A percentile compares a stretch with the other conserved stretches of the same genome.
Evolutionary conservation across 1,140 invertebrate genomes (phyloP).

Genomic region (Leucophenga varia): DNA sequence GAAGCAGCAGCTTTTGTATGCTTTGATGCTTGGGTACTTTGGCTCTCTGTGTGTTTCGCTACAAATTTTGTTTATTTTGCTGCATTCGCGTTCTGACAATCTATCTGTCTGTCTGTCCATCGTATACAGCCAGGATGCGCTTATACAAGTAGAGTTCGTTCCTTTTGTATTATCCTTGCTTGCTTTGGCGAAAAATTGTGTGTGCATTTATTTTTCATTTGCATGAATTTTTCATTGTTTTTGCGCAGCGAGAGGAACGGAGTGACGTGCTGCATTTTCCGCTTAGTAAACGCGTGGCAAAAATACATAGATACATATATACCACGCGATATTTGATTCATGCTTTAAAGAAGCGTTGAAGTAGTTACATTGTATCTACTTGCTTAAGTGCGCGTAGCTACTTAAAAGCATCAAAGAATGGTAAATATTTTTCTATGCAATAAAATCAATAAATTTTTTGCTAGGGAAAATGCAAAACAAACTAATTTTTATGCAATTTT

Average conservation of each 20-base stretch:
- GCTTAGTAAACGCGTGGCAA: slow-evolving; percentile 44
- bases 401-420: slow-evolving; percentile 17
- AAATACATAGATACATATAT: too few species aligned
- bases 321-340: slow-evolving; percentile 50
- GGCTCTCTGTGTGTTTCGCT: too few species aligned
- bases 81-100: not conserved
- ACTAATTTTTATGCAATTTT: slow-evolving; percentile 45
- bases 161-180: too few species aligned
- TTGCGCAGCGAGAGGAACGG: slow-evolving; percentile 20
- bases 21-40: too few species aligned
- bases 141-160: too few species aligned
- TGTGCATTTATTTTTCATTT: slow-evolving; percentile 56
- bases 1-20: too few species aligned
- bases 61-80: too few species aligned
- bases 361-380: slow-evolving; percentile 6
- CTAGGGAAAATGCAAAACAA: slow-evolving; percentile 29
- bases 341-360: slow-evolving; percentile 30
- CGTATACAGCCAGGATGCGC: too few species aligned
- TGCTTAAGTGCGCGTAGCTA: not conserved
- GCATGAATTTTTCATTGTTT: slow-evolving; percentile 56
- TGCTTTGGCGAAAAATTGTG: not conserved
- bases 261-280: slow-evolving; percentile 38
- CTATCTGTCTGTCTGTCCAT: slow-evolving; percentile 1
- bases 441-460: slow-evolving; percentile 32
- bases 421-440: slow-evolving; percentile 40